Evolutionary conservation across 1,140 invertebrate genomes (phyloP).

Genomic region (Lysiphlebus fabarum): DNA sequence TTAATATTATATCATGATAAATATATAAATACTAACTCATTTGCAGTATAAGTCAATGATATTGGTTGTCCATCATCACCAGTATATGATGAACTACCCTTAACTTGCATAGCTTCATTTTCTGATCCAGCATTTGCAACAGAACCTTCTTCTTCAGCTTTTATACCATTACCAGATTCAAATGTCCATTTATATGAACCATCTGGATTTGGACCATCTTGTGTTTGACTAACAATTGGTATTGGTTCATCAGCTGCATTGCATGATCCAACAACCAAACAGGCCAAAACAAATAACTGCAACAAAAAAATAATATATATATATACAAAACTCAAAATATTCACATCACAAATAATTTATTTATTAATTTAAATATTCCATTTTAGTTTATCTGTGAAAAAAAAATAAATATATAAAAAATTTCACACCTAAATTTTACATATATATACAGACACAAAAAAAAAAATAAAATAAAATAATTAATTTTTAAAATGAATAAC

Average conservation of each 20-base stretch:
- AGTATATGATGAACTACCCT: constrained; percentile 65
- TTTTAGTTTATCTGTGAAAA: too few species aligned
- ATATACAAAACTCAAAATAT: too few species aligned
- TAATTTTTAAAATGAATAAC: too few species aligned
- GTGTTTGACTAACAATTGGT: constrained; percentile 53
- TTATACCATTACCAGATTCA: constrained; percentile 68
- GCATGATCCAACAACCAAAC: constrained; percentile 1
- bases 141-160: constrained; percentile 61
- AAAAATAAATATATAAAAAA: too few species aligned
- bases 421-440: too few species aligned
- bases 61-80: constrained; percentile 64
- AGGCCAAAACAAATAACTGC: constrained; percentile 18
- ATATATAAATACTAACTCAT: constrained; percentile 60
- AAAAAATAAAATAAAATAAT: too few species aligned
- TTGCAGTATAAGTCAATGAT: constrained; percentile 64
- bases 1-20: too few species aligned
- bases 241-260: constrained; percentile 43
- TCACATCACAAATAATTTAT: too few species aligned
- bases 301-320: too few species aligned
- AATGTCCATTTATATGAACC: constrained; percentile 61
- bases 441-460: too few species aligned
- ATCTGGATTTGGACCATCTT: constrained; percentile 55
- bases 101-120: constrained; percentile 59
- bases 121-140: constrained; percentile 57
- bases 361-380: too few species aligned